A percentile compares a stretch with the other conserved stretches of the same genome.
phyloP scores from a whole-genome alignment of 2,888 invertebrate genomes.

The Temnothorax unifasciatus region DNA sequence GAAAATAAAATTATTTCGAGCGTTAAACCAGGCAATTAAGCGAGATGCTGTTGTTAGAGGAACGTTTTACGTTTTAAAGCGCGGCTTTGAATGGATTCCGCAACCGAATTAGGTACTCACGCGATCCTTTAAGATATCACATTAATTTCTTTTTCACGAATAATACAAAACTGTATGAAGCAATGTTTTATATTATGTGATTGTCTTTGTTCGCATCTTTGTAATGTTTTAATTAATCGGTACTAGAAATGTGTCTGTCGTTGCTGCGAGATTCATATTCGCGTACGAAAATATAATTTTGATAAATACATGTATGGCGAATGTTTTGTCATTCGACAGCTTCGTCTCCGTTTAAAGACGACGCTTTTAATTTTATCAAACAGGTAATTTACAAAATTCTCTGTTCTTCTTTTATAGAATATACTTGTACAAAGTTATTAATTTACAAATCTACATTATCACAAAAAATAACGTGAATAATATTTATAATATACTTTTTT shows the following conservation, averaged over 20 bases:
- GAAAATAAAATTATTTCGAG: slow-evolving; percentile 42
- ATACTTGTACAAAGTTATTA: background rate
- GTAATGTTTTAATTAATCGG: slow-evolving; percentile 7
- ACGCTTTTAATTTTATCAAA: background rate
- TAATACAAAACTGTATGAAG: background rate
- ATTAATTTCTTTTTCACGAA: background rate
- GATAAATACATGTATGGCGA: background rate
- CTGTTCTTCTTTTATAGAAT: background rate
- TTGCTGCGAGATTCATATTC: background rate
- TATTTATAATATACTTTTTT: too few relatives aligned
- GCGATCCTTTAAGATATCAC: background rate
- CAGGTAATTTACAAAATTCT: background rate
- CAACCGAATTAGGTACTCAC: slow-evolving; percentile 8
- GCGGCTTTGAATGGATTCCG: background rate
- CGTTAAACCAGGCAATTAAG: slow-evolving; percentile 40
- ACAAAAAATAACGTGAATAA: too few relatives aligned
- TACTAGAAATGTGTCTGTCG: background rate
- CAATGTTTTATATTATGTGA: background rate
- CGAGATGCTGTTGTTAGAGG: slow-evolving; percentile 29
- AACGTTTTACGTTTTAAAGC: background rate
- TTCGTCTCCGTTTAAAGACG: background rate
- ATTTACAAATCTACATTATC: too few relatives aligned
- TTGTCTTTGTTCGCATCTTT: background rate
- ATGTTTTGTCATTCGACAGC: background rate
- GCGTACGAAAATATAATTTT: background rate